phyloP scores from a whole-genome alignment of 2,113 vertebrate species.

The Oryzias curvinotus region DNA sequence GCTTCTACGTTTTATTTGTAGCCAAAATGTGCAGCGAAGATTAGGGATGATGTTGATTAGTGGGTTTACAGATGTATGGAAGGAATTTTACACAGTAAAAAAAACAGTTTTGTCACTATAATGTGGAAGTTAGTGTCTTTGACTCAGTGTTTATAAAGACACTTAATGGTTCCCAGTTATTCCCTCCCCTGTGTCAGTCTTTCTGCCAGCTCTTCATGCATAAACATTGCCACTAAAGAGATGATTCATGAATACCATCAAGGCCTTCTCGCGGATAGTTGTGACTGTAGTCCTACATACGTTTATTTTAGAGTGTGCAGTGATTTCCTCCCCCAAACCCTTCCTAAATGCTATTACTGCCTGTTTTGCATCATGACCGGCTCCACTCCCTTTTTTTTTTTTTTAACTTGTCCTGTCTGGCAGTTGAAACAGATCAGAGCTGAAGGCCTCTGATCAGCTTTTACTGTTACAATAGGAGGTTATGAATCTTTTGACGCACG shows the following conservation, averaged over 20 bases:
- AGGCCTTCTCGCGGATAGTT: slow-evolving; percentile 22
- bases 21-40: slow-evolving; percentile 19
- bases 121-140: slow-evolving; percentile 52
- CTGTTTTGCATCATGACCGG: slow-evolving; percentile 43
- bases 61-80: slow-evolving; percentile 39
- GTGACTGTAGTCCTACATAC: slow-evolving; percentile 38
- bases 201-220: slow-evolving; percentile 54
- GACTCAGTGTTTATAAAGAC: slow-evolving; percentile 59
- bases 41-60: slow-evolving; percentile 55
- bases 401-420: too few species aligned
- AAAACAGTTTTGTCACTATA: slow-evolving; percentile 50
- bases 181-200: slow-evolving; percentile 35
- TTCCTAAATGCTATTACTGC: slow-evolving; percentile 39
- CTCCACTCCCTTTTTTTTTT: not conserved
- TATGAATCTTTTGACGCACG: too few species aligned
- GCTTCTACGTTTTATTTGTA: slow-evolving; percentile 13
- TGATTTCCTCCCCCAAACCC: not conserved
- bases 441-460: too few species aligned
- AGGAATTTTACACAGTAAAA: slow-evolving; percentile 47
- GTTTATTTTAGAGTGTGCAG: slow-evolving; percentile 31
- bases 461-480: too few species aligned
- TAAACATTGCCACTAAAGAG: slow-evolving; percentile 60
- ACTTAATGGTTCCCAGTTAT: slow-evolving; percentile 41
- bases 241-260: slow-evolving; percentile 62
- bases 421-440: too few species aligned